These are phyloP conservation scores for Myopa tessellatipennis DNA, from an alignment of 2,888 invertebrate species.

Conservation along the genomic window DNA sequence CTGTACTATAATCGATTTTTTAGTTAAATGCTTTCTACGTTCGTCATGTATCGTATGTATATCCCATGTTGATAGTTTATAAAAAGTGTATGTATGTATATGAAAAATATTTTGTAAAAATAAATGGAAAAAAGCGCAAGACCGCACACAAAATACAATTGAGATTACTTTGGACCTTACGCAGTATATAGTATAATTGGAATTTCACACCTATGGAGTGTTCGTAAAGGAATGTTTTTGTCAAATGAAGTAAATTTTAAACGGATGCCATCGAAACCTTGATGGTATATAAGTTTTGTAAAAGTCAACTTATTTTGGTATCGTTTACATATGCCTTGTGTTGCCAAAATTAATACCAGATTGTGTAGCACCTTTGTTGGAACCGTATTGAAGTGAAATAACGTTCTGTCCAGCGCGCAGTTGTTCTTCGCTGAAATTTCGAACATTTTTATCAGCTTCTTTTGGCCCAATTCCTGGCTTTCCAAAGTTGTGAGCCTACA, in stretches of 20 bases:
- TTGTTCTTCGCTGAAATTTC: constrained; percentile 95
- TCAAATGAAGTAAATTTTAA: constrained; percentile 39
- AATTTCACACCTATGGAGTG: constrained; percentile 30
- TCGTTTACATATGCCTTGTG: constrained; percentile 92
- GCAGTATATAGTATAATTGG: too few relatives aligned
- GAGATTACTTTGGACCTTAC: too few relatives aligned
- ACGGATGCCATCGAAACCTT: background rate
- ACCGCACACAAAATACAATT: constrained; percentile 10
- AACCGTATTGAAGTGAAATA: constrained; percentile 95
- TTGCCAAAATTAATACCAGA: constrained; percentile 97
- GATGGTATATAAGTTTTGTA: background rate
- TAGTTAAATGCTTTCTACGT: too few relatives aligned
- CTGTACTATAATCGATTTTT: too few relatives aligned
- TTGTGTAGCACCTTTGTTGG: constrained; percentile 97
- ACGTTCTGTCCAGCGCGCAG: constrained; percentile 91
- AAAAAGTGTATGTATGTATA: too few relatives aligned
- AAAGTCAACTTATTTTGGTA: background rate
- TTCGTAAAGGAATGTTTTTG: constrained; percentile 49
- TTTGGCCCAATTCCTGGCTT: constrained; percentile 95
- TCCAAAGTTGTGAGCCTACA: constrained; percentile 82
- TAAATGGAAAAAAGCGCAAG: too few relatives aligned
- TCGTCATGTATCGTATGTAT: too few relatives aligned
- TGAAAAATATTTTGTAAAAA: too few relatives aligned
- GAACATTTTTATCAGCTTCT: constrained; percentile 94
- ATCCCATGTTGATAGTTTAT: too few relatives aligned